Conservation (phyloP, 2,888 invertebrate species). For the Prenolepis imparis region DNA sequence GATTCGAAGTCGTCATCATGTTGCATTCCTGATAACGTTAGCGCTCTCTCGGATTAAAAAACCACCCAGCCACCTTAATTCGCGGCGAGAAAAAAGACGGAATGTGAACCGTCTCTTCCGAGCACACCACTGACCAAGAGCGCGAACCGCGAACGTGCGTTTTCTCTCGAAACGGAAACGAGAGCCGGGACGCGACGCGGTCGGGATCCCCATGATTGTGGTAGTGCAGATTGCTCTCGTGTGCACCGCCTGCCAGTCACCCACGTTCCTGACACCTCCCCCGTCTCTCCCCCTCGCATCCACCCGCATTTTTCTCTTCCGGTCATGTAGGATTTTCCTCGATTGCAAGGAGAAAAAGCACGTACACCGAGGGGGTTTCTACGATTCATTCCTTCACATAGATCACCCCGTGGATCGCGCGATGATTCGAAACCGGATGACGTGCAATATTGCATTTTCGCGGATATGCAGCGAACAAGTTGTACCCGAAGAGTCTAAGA, state of each 20-base stretch:
- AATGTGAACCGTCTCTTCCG: slow-evolving; percentile 29
- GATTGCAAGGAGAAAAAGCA: slow-evolving; percentile 33
- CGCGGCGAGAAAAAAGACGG: slow-evolving; percentile 22
- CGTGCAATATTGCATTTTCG: slow-evolving; percentile 24
- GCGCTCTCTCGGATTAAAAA: neutral
- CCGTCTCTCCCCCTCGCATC: neutral
- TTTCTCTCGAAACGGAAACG: slow-evolving; percentile 44
- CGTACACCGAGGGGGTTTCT: neutral
- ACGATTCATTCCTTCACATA: slow-evolving; percentile 26
- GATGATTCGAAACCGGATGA: neutral
- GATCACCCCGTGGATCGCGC: slow-evolving; percentile 7
- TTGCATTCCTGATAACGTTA: neutral
- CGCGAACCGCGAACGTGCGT: slow-evolving; percentile 51
- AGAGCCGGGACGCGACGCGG: slow-evolving; percentile 44
- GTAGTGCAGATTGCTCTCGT: slow-evolving; percentile 49
- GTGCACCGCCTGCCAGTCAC: slow-evolving; percentile 57
- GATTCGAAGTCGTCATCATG: neutral
- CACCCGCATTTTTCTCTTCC: slow-evolving; percentile 45
- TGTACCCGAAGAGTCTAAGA: neutral
- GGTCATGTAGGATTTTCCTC: slow-evolving; percentile 50
- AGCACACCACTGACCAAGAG: slow-evolving; percentile 45
- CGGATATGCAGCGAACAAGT: neutral
- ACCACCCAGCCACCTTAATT: slow-evolving; percentile 12
- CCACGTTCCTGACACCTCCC: slow-evolving; percentile 38
- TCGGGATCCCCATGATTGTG: slow-evolving; percentile 27